These are phyloP conservation scores for Mesorhabditis spiculigera DNA, from an alignment of 2,888 invertebrate genomes.

Conservation along the genomic window DNA sequence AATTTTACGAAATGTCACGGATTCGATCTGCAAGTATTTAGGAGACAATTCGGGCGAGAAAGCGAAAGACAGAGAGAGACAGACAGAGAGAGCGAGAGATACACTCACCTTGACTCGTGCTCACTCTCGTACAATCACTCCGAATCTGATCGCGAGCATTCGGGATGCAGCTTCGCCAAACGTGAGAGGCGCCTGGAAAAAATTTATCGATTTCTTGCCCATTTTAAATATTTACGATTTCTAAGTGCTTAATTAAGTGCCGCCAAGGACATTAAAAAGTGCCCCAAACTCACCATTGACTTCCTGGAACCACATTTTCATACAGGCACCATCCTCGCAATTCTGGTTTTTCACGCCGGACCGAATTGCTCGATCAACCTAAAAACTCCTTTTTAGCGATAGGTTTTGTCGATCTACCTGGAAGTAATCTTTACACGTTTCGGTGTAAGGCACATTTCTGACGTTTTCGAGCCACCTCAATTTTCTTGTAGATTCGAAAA, in stretches of 20 bases:
- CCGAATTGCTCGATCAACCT: conserved; percentile 51
- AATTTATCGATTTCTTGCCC: neutral
- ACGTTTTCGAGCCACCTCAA: conserved; percentile 53
- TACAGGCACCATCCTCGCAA: conserved; percentile 53
- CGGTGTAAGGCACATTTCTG: conserved; percentile 49
- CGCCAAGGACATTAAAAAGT: too few relatives aligned
- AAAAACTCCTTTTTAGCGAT: conserved; percentile 11
- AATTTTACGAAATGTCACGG: too few relatives aligned
- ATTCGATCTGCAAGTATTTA: too few relatives aligned
- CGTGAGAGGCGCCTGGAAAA: conserved; percentile 40
- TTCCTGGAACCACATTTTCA: conserved; percentile 56
- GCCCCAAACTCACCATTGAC: conserved; percentile 33
- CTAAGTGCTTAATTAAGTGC: too few relatives aligned
- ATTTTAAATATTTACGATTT: too few relatives aligned
- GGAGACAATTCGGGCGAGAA: too few relatives aligned
- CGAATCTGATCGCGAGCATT: conserved; percentile 50
- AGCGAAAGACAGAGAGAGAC: too few relatives aligned
- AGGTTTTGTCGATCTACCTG: conserved; percentile 24
- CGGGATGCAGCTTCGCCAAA: conserved; percentile 55
- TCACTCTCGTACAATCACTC: conserved; percentile 52
- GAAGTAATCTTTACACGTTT: conserved; percentile 48
- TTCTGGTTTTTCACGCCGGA: conserved; percentile 47
- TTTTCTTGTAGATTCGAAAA: neutral
- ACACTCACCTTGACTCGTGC: conserved; percentile 45
- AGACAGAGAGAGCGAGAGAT: neutral